phyloP scores from a whole-genome alignment of 2,797 vertebrate species.

The Scolopax rusticola region DNA sequence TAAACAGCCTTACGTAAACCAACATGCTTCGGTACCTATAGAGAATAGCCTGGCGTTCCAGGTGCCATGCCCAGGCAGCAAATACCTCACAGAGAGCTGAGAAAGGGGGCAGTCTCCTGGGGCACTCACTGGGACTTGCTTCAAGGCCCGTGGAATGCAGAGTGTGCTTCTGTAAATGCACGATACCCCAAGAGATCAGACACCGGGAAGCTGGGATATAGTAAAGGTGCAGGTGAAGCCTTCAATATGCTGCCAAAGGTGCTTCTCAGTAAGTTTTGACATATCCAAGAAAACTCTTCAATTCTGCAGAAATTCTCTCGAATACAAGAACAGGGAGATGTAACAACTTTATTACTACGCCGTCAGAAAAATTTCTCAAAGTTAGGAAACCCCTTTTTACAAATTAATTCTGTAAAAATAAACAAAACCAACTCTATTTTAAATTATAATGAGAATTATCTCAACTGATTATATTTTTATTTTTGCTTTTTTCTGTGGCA shows the following conservation, averaged over 20 bases:
- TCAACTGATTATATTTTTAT: neutral
- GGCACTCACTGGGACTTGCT: neutral
- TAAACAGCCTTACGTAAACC: too few relatives aligned
- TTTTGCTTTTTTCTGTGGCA: neutral
- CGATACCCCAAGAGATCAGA: neutral
- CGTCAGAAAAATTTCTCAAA: neutral
- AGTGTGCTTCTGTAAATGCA: neutral
- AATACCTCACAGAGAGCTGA: neutral
- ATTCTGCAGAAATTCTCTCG: neutral
- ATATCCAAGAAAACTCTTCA: neutral
- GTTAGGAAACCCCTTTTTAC: neutral
- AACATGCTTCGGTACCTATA: too few relatives aligned
- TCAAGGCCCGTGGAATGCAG: neutral
- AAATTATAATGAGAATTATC: neutral
- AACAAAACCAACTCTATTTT: neutral
- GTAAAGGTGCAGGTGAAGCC: neutral
- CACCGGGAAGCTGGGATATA: neutral
- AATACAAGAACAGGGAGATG: neutral
- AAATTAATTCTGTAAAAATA: neutral
- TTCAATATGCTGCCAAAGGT: neutral
- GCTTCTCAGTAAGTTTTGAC: neutral
- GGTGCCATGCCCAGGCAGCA: neutral
- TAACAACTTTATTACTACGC: neutral
- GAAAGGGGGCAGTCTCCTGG: neutral
- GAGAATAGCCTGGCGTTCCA: slow-evolving; percentile 12